These are phyloP conservation scores for Amphipyra tragopoginis DNA, from an alignment of 2,888 invertebrate genomes.

Conservation along the genomic window DNA sequence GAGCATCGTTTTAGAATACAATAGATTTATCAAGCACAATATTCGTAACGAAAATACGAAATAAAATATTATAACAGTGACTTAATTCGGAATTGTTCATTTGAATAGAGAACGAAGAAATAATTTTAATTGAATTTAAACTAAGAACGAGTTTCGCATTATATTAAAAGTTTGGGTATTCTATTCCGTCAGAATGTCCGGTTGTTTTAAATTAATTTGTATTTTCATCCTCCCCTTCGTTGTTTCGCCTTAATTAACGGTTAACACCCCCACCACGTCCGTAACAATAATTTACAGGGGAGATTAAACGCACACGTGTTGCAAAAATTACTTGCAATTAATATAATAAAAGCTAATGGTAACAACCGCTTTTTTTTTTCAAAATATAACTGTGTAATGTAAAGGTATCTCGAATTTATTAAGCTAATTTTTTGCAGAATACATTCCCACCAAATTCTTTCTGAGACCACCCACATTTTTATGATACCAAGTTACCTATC, in stretches of 20 bases:
- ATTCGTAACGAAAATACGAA: not conserved
- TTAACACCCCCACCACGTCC: constrained; percentile 36
- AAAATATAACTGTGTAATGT: constrained; percentile 18
- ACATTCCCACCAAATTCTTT: constrained; percentile 38
- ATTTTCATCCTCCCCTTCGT: constrained; percentile 48
- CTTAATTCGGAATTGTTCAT: constrained; percentile 5
- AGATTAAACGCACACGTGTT: constrained; percentile 22
- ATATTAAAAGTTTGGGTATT: constrained; percentile 42
- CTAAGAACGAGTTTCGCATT: constrained; percentile 24
- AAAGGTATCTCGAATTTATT: constrained; percentile 28
- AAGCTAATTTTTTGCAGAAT: constrained; percentile 29
- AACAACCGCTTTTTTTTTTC: no score
- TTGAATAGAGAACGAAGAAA: constrained; percentile 14
- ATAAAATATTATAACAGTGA: not conserved
- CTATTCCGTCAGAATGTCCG: constrained; percentile 42
- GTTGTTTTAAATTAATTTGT: constrained; percentile 62
- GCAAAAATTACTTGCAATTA: constrained; percentile 21
- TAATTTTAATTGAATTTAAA: constrained; percentile 33
- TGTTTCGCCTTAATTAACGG: constrained; percentile 59
- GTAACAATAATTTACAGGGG: constrained; percentile 32
- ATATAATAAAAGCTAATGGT: constrained; percentile 22
- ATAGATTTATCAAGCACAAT: not conserved
- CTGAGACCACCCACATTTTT: constrained; percentile 54
- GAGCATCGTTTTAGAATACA: no score
- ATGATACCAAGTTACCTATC: constrained; percentile 45